Evolutionary conservation across 2,888 invertebrate species (phyloP).

Genomic region (Stramonita haemastoma): DNA sequence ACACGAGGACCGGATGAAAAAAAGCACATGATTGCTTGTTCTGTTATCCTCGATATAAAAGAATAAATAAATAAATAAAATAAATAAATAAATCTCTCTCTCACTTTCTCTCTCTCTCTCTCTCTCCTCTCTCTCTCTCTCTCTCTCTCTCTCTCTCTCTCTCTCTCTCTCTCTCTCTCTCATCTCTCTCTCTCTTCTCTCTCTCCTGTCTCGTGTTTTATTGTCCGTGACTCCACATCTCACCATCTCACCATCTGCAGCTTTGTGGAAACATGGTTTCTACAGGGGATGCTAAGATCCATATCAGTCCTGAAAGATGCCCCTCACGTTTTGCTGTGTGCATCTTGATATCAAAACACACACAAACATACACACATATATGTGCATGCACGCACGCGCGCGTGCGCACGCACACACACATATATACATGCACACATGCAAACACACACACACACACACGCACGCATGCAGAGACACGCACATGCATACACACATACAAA

Average conservation of each 20-base stretch:
- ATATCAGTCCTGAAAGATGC: not conserved
- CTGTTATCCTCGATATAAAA: too few relatives aligned
- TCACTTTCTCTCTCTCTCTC: too few relatives aligned
- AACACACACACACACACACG: not conserved
- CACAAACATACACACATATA: not conserved
- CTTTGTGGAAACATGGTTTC: not conserved
- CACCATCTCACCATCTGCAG: not conserved
- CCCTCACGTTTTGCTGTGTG: not conserved
- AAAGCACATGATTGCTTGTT: too few relatives aligned
- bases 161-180: conserved; percentile 3
- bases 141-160: not conserved
- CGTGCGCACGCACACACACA: not conserved
- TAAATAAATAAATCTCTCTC: too few relatives aligned
- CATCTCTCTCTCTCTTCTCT: conserved; percentile 5
- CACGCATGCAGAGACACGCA: not conserved
- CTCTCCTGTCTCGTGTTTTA: not conserved
- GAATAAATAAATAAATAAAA: too few relatives aligned
- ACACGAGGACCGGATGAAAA: too few relatives aligned
- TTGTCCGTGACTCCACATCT: not conserved
- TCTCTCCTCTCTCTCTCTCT: not conserved
- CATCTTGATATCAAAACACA: not conserved
- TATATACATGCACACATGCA: not conserved
- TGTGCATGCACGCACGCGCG: not conserved
- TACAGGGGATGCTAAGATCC: not conserved
- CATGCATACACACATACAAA: not conserved